Percentiles rank a stretch among this genome's conserved stretches.
Evolutionary conservation across 2,888 invertebrate genomes (phyloP).

Genomic region (Trachelus stipa): DNA sequence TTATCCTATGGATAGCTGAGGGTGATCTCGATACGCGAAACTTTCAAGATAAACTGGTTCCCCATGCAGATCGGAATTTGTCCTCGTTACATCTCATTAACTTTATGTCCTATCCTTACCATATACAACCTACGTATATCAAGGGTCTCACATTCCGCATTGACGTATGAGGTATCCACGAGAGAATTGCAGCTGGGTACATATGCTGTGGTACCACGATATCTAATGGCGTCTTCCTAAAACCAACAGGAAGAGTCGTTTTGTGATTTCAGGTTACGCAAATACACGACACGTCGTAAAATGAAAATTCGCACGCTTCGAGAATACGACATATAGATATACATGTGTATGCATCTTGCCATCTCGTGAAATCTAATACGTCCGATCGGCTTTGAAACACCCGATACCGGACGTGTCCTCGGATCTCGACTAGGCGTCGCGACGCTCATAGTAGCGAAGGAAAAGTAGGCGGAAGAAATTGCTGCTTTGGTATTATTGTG

Average conservation of each 20-base stretch:
- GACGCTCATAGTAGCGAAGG: not conserved
- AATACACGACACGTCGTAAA: not conserved
- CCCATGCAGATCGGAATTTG: slow-evolving; percentile 52
- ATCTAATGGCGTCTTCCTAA: not conserved
- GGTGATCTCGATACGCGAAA: slow-evolving; percentile 44
- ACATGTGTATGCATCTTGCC: not conserved
- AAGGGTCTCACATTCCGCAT: slow-evolving; percentile 4
- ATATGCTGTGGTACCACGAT: not conserved
- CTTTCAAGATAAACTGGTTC: slow-evolving; percentile 55
- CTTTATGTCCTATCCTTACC: slow-evolving; percentile 24
- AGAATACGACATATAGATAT: not conserved
- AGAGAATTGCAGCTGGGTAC: not conserved
- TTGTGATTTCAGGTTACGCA: not conserved
- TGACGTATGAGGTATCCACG: not conserved
- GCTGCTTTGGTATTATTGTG: not conserved
- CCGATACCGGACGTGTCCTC: not conserved
- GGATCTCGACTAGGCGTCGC: not conserved
- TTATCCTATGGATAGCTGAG: not conserved
- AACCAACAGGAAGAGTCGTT: not conserved
- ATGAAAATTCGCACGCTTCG: not conserved
- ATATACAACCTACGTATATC: slow-evolving; percentile 3
- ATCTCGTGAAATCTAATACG: not conserved
- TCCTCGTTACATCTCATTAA: slow-evolving; percentile 60
- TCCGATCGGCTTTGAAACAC: not conserved
- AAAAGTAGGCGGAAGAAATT: slow-evolving; percentile 12